Evolutionary conservation across 1,140 invertebrate species (phyloP).

Genomic region (Anastrepha ludens): DNA sequence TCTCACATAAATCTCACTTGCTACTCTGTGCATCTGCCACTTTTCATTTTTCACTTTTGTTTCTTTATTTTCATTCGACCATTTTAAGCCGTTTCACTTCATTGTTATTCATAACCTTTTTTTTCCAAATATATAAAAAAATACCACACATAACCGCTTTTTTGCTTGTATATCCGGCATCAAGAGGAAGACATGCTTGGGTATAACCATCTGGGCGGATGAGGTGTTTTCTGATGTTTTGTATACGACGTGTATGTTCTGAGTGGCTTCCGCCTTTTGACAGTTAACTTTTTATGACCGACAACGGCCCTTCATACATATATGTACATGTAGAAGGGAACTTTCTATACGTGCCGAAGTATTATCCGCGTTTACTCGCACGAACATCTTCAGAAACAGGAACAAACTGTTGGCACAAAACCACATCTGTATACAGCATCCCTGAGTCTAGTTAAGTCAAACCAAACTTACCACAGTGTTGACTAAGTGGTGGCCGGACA

Average conservation of each 20-base stretch:
- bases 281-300: constrained; percentile 34
- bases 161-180: constrained; percentile 2
- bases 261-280: constrained; percentile 34
- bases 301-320: not conserved
- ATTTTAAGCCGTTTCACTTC: constrained; percentile 1
- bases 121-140: not conserved
- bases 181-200: not conserved
- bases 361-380: too few species aligned
- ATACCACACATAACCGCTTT: not conserved
- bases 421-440: not conserved
- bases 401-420: constrained; percentile 5
- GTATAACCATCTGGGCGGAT: not conserved
- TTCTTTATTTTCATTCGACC: not conserved
- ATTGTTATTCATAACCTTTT: not conserved
- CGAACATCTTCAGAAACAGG: not conserved
- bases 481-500: not conserved
- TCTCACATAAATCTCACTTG: too few species aligned
- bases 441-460: not conserved
- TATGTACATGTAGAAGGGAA: not conserved
- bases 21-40: too few species aligned
- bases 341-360: too few species aligned
- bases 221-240: not conserved
- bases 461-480: not conserved
- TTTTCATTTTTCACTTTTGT: not conserved
- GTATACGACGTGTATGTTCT: not conserved